A percentile compares a stretch with the other conserved stretches of the same genome.
These are phyloP conservation scores for Stercorarius parasiticus DNA, from an alignment of 2,113 vertebrate genomes.

Conservation along the genomic window DNA sequence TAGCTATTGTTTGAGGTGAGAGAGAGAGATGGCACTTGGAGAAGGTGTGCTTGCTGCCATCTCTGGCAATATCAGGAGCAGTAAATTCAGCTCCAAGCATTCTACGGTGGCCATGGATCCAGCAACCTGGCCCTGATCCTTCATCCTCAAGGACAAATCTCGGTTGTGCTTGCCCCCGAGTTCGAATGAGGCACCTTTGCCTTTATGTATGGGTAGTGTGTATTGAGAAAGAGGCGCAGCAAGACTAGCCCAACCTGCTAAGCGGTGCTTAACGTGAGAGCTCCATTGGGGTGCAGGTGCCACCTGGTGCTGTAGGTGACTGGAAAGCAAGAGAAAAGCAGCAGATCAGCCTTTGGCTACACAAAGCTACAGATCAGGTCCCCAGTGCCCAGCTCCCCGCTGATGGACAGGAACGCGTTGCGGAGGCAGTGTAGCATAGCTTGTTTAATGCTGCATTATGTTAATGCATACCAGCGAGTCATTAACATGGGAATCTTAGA, in stretches of 20 bases:
- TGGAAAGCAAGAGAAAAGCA: background rate
- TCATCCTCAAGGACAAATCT: background rate
- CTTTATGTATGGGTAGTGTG: fast-evolving
- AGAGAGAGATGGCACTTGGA: background rate
- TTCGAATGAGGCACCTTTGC: background rate
- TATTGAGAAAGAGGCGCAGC: background rate
- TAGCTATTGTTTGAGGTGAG: background rate
- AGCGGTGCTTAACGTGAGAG: fast-evolving
- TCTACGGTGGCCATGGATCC: background rate
- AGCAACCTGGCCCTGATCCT: background rate
- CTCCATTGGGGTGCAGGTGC: background rate
- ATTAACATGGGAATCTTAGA: constrained; percentile 2
- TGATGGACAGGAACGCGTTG: background rate
- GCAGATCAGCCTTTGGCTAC: background rate
- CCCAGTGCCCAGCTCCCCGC: background rate
- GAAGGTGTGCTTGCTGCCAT: background rate
- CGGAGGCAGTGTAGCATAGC: constrained; percentile 45
- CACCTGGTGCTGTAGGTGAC: background rate
- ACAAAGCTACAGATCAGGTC: background rate
- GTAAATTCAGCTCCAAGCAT: background rate
- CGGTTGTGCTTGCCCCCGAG: background rate
- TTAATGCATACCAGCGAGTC: background rate
- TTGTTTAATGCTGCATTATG: constrained; percentile 60
- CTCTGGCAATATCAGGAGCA: background rate
- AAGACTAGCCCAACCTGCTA: background rate